Conservation (phyloP, 2,113 vertebrate species). For the Ondatra zibethicus region DNA sequence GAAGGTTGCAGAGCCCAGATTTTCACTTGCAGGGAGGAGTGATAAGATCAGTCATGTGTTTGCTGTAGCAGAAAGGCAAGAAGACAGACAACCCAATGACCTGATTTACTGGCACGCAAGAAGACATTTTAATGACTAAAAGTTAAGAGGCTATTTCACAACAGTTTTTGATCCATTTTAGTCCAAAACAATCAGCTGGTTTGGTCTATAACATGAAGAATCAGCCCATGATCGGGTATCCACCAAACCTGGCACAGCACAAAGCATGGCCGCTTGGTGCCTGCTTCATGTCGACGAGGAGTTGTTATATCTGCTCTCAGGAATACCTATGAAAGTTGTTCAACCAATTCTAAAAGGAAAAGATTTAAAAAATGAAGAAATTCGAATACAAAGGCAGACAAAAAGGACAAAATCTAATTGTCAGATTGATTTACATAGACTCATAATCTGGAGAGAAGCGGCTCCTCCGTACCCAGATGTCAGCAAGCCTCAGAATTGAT, state of each 20-base stretch:
- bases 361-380: conserved; percentile 14
- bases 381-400: background rate
- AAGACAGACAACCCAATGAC: background rate
- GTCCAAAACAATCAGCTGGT: conserved; percentile 8
- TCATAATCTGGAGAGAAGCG: conserved; percentile 17
- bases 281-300: background rate
- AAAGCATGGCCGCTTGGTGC: background rate
- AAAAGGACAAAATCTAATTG: background rate
- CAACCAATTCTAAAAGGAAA: background rate
- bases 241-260: background rate
- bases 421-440: background rate
- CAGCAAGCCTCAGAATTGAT: conserved; percentile 21
- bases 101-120: background rate
- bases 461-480: background rate
- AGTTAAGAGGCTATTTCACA: background rate
- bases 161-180: background rate
- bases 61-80: background rate
- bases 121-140: background rate
- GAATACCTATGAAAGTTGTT: background rate
- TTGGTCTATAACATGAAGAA: background rate
- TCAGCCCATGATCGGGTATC: background rate
- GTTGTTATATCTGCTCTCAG: background rate
- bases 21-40: background rate
- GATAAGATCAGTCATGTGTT: background rate
- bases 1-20: background rate